A percentile compares a stretch with the other conserved stretches of the same genome.
phyloP scores from a whole-genome alignment of 2,797 vertebrate genomes.

The Falco cherrug region DNA sequence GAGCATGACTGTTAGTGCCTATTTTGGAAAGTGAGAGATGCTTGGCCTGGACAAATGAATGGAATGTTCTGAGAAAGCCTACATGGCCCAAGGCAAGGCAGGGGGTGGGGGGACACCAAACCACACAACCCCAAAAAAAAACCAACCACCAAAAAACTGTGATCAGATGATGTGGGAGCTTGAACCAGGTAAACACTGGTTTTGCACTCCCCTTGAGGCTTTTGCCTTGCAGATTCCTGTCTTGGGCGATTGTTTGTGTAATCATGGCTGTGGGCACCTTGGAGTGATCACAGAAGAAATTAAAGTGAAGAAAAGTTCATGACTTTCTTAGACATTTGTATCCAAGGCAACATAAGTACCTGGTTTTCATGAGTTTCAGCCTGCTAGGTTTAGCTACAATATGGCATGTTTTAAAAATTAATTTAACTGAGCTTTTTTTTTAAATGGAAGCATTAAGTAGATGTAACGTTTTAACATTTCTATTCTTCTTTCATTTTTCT shows the following conservation, averaged over 20 bases:
- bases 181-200: neutral
- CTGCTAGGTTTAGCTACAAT: neutral
- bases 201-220: neutral
- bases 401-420: neutral
- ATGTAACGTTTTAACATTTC: neutral
- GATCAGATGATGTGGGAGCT: neutral
- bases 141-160: neutral
- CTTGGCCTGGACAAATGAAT: conserved; percentile 2
- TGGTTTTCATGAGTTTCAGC: neutral
- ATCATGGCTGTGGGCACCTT: neutral
- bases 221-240: neutral
- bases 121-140: neutral
- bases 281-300: neutral
- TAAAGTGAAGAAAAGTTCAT: neutral
- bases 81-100: neutral
- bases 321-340: neutral
- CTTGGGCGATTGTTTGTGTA: neutral
- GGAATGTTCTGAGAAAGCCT: conserved; percentile 44
- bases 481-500: neutral
- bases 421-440: neutral
- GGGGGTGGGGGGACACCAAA: too few relatives aligned
- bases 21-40: conserved; percentile 16
- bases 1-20: neutral
- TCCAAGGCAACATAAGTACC: neutral
- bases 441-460: neutral